A percentile compares a stretch with the other conserved stretches of the same genome.
Conservation (phyloP, 2,888 invertebrate species). For the Ophioninae sp. region DNA sequence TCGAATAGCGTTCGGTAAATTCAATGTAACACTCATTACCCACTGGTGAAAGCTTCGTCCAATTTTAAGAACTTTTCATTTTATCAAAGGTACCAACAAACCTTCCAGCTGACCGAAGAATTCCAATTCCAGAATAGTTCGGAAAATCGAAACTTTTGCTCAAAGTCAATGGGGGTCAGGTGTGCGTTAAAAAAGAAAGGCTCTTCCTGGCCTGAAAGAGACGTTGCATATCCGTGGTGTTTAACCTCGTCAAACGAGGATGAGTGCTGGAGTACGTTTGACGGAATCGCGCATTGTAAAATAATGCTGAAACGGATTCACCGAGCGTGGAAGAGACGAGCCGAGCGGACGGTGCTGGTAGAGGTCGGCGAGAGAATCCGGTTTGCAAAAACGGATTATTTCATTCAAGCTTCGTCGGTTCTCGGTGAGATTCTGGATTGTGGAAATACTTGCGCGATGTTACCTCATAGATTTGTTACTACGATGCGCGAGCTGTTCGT, state of each 20-base stretch:
- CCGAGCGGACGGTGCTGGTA: background rate
- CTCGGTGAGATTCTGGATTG: conserved; percentile 33
- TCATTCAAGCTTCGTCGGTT: conserved; percentile 50
- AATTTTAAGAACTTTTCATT: too few species aligned
- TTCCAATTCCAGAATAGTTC: too few species aligned
- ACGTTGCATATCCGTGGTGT: background rate
- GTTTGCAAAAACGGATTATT: conserved; percentile 27
- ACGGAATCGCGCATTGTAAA: background rate
- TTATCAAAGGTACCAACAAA: too few species aligned
- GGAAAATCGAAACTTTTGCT: background rate
- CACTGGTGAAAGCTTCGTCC: too few species aligned
- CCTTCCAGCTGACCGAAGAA: too few species aligned
- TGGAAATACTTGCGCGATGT: conserved; percentile 20
- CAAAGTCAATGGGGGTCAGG: background rate
- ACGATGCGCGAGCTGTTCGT: conserved; percentile 10
- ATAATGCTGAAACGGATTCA: background rate
- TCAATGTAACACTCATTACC: background rate
- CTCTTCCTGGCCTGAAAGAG: background rate
- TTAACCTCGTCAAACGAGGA: conserved; percentile 34
- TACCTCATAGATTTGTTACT: conserved; percentile 39
- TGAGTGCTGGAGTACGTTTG: conserved; percentile 5
- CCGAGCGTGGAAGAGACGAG: background rate
- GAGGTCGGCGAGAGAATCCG: background rate
- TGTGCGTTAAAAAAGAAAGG: background rate
- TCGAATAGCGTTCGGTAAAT: background rate